Base-by-base conservation (phyloP, 2,113 vertebrate species). In the Chaenocephalus aceratus region DNA sequence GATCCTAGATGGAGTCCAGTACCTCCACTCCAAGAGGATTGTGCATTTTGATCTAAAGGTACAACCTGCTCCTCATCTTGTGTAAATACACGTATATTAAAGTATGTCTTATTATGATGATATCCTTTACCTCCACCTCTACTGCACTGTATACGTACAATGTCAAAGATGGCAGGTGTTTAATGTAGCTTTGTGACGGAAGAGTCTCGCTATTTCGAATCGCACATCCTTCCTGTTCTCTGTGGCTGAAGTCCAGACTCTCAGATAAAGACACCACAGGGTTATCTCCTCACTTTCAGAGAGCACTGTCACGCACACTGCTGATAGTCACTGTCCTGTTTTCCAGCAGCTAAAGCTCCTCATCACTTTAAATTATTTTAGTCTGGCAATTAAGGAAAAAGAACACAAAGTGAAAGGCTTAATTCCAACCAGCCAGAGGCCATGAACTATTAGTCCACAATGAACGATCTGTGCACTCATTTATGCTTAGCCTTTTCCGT, bases 21-120 rank as follows among this genome's bases (percentile, higher is more conserved):
- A 98, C 85, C 96, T 99, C 36, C 98, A 99, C 84, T 95, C 95
- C 71, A 98, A 95, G 91, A 96, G 95, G 87, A 98, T 99, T 10
- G 95, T 95, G 83, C 98, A 99, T 88, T 99, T 99, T 88, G 98
- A 99, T 91, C 94, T 99, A 64, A 99, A 99, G 97, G 98, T 99
- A 93, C 61, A 48, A n/a, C 5, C 26, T 9, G 10, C 13, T 76
- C 52, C 66, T 10, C 69, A 10, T 41, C 9, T 7, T 9, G 14
- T 62, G 23, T 3, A 18, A 56, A 57, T 57, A 21, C 46, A 30
- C 44, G 44, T 68, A 30, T 30, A 4, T 30, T 4, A 30, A 30
- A 30, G 30, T 30, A 57, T 62, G 23, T 67, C 34, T 23, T 1
- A 1, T 45, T 52, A 5, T 67, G 54, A 45, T 69, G 56, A 70